Base-by-base conservation (phyloP, 1,140 invertebrate species). In the Nilaparvata lugens region DNA sequence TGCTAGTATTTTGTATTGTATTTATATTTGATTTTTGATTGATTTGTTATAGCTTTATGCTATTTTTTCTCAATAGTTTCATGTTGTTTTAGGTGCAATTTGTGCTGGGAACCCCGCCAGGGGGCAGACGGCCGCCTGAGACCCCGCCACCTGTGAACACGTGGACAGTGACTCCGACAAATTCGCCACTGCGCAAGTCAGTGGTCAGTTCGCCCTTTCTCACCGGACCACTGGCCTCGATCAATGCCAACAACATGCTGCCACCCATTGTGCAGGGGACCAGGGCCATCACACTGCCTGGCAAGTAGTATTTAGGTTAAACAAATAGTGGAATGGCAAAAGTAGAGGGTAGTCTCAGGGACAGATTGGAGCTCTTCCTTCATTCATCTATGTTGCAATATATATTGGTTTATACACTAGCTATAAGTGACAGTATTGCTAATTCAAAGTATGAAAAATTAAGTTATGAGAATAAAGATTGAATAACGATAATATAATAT, bases 21-120 rank as follows among this genome's bases (percentile, higher is more conserved):
- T n/a, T n/a, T n/a, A n/a, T n/a, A n/a, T n/a, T n/a, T n/a, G n/a
- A n/a, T n/a, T n/a, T n/a, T n/a, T n/a, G n/a, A n/a, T n/a, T n/a
- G n/a, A n/a, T n/a, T n/a, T n/a, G n/a, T n/a, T n/a, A n/a, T n/a
- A n/a, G n/a, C n/a, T n/a, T n/a, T n/a, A n/a, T n/a, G n/a, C n/a
- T n/a, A n/a, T n/a, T 59, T 19, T 52, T 28, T 18, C 2, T 35
- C 9, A 52, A 28, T n/a, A 14, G 18, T 52, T 48, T 62, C 19
- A 21, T 16, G 2, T 60, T 40, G 19, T 63, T 61, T 62, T 64
- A 83, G 84, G 84, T 92, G 52, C 91, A 93, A 70, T 95, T 94
- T 75, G 85, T 85, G 48, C 89, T 95, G 74, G 91, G 90, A n/a
- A 92, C 91, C 43, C 90, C 92, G 31, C 91, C 91, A 6, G 81